Evolutionary conservation across 2,888 invertebrate species (phyloP), one percentile per base, ranked within the genome.

Genomic region (Dugesia japonica): DNA sequence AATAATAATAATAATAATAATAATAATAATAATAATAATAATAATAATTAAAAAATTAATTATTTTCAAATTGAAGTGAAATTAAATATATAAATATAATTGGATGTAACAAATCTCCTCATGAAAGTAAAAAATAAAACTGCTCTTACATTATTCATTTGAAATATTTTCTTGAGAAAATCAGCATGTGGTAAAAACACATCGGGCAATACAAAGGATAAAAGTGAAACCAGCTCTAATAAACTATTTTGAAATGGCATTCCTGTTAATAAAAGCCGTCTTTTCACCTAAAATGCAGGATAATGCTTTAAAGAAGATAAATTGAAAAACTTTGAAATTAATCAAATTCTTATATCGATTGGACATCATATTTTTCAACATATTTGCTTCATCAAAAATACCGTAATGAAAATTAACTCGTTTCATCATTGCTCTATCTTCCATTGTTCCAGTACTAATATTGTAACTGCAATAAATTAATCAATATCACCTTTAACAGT

Each of bases 341-440:
- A 92, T 90, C 76, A 95, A 87, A 83, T 91, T 90, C 81, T 91
- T 89, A 82, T 92, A 95, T 80, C 95, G 87, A 81, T 90, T 89
- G 0, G 94, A 92, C 76, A 90, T 89, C 93, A 95, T 95, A 83
- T 95, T 97, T 84, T 97, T 97, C 38, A 97, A 86, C 93, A 95
- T 94, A 83, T 97, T 95, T 0, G 94, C 94, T 83, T 97, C 97
- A 84, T 97, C 97, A 83, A 94, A 94, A 26, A 97, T 87, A 0
- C 94, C 92, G 83, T 94, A 95, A 83, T 93, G 90, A 84, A 94
- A 89, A 72, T 89, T 88, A 76, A 86, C 80, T 78, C 91, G 90
- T 42, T 93, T 90, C 78, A 93, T 89, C 83, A 95, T 91, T 87
- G 91, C 89, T 83, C 92, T 90, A 78, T 92, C 90, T 81, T 94